Base-by-base conservation (phyloP, 2,113 vertebrate species). In the Ctenomys sociabilis region DNA sequence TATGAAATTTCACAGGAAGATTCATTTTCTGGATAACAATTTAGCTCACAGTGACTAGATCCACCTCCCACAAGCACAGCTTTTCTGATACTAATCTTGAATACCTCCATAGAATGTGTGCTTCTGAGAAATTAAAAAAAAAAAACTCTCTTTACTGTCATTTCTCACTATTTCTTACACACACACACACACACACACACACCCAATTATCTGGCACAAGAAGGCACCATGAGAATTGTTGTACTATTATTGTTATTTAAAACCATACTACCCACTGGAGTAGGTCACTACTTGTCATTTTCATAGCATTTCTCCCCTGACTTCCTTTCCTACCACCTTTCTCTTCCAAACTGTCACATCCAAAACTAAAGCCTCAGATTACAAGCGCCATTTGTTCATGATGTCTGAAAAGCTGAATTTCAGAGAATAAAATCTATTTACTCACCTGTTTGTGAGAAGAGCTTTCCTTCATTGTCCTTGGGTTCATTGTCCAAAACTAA, bases 341-440 rank as follows among this genome's bases (percentile, higher is more conserved):
- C 12, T 83, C 43, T 94, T 91, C 10, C 70, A 59, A 93, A 77
- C 0, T 28, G 2, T 17, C 54, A 45, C 26, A 26, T 52, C 7
- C 40, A 84, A 93, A 90, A 26, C 16, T 63, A 73, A 91, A 43
- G 82, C 64, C 84, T 92, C 2, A 26, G 66, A 40, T 66, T 66
- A 78, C 5, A 78, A 72, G 10, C 77, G 43, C 16, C 57, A 83
- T 57, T 68, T 64, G 8, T 66, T 83, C 66, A 59, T 30, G 86
- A 59, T 32, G 10, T 19, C 17, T 85, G 14, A 84, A 32, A 80
- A 24, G 81, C 3, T 26, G 3, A 78, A 88, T 52, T 91, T 61
- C 82, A 75, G 37, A 87, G 54, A 84, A 94, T 59, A 86, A 45
- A 88, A 5, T 7, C 82, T 73, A 93, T 85, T 70, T 7, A 87